Conservation (phyloP, 2,113 vertebrate genomes). For the Oenanthe oenanthe region DNA sequence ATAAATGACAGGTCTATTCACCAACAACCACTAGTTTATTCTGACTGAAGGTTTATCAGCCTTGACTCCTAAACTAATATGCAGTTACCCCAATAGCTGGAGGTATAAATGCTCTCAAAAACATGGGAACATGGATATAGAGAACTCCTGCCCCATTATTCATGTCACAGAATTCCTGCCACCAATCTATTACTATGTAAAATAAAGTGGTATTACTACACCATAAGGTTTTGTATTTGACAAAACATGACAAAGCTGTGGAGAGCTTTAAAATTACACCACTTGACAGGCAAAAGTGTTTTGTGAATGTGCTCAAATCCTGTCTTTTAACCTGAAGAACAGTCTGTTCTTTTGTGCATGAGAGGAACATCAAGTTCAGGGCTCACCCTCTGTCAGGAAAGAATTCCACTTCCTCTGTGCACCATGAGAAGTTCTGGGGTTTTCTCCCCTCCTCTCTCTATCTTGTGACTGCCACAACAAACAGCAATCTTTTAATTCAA, state of each 20-base stretch:
- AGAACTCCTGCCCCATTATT: not conserved
- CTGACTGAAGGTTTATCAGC: not conserved
- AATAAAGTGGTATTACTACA: not conserved
- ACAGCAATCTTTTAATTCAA: not conserved
- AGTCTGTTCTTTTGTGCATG: not conserved
- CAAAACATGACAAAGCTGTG: not conserved
- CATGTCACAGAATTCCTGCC: not conserved
- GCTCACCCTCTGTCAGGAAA: not conserved
- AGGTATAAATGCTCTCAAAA: not conserved
- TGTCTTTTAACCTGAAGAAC: not conserved
- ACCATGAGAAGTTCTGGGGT: not conserved
- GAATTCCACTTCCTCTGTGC: not conserved
- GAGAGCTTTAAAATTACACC: not conserved
- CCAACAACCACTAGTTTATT: not conserved
- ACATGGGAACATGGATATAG: rapidly evolving
- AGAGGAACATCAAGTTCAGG: not conserved
- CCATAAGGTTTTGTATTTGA: not conserved
- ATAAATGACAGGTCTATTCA: not conserved
- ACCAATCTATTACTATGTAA: not conserved
- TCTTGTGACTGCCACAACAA: too few relatives aligned
- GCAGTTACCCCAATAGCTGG: not conserved
- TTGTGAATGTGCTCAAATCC: not conserved
- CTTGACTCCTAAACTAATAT: not conserved
- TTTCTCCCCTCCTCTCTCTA: not conserved
- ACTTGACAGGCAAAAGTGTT: not conserved